Percentiles rank a stretch among this genome's conserved stretches.
Conservation (phyloP, 1,140 invertebrate genomes). For the Drosophila neocordata region DNA sequence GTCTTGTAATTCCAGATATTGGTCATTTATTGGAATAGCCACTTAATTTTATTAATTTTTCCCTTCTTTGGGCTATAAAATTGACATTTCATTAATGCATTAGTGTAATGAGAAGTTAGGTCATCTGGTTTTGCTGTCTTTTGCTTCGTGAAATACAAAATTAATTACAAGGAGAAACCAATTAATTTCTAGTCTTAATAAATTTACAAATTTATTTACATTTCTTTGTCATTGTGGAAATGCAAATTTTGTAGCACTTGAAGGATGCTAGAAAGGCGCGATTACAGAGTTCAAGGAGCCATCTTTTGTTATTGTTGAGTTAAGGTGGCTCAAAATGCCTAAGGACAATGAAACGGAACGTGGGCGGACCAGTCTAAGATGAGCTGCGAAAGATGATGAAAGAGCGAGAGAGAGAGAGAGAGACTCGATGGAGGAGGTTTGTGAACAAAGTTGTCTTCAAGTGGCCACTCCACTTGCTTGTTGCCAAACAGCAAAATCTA, state of each 20-base stretch:
- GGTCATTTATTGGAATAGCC: conserved; percentile 40
- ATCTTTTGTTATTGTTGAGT: conserved; percentile 44
- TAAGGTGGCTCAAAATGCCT: conserved; percentile 23
- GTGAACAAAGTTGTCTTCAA: conserved; percentile 70
- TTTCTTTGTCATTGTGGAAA: conserved; percentile 66
- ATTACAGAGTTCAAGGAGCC: conserved; percentile 68
- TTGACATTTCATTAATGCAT: conserved; percentile 12
- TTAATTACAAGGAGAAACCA: conserved; percentile 7
- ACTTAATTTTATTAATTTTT: conserved; percentile 61
- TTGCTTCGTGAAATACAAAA: conserved; percentile 20
- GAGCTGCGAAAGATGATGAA: background rate
- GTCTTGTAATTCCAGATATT: background rate
- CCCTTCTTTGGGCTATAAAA: conserved; percentile 2
- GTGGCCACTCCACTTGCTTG: conserved; percentile 60
- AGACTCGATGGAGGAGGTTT: conserved; percentile 21
- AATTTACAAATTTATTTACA: conserved; percentile 10
- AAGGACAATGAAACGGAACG: conserved; percentile 25
- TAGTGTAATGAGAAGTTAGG: background rate
- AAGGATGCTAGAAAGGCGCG: conserved; percentile 62
- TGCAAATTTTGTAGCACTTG: conserved; percentile 66
- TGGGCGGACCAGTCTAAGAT: background rate
- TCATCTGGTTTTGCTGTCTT: conserved; percentile 18
- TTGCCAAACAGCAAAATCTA: conserved; percentile 61
- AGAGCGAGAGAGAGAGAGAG: conserved; percentile 3
- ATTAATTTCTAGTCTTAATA: conserved; percentile 26